Evolutionary conservation across 2,797 vertebrate genomes (phyloP), one percentile per base, ranked within the genome.

Genomic region (Xenentodon cancila): DNA sequence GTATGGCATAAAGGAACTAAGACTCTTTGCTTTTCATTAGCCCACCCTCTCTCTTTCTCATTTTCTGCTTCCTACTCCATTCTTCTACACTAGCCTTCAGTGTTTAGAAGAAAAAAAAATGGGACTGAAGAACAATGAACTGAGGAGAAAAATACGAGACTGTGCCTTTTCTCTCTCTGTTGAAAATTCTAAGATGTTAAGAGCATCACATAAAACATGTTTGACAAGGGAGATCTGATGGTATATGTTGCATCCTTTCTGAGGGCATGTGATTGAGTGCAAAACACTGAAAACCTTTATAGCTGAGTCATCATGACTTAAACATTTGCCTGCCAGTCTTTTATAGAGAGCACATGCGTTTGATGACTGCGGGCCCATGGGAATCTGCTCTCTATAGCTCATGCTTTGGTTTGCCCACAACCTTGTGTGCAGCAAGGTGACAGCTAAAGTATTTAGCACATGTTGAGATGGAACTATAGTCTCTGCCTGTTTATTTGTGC

Each of bases 31-130:
- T 77, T 80, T 73, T 75, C 68, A 59, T 13, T 30, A 50, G 45
- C 59, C 53, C 50, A 52, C 65, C 47, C 51, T 57, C 59, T 59
- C 57, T 44, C 30, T 3, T 15, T 58, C 42, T 64, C 19, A 1
- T 56, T 71, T 72, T 68, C 58, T 22, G 12, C 68, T 63, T 77
- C 83, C 73, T 57, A 71, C 84, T 71, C 60, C 5, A 3, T 50
- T 66, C 53, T 58, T 0, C 5, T 56, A 85, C 70, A 82, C 64
- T 71, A 17, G 64, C 22, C 62, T 56, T 69, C 85, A 84, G 88
- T 84, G 84, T 84, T 45, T 40, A 4, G 61, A 16, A 44, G 54
- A 75, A 22, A 15, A 70, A 30, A 30, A 30, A 30, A 6, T 30
- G 12, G 5, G 9, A 30, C 27, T 8, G 21, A 62, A 64, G 44